phyloP scores from a whole-genome alignment of 2,797 vertebrate species.

The Acanthiza pusilla region DNA sequence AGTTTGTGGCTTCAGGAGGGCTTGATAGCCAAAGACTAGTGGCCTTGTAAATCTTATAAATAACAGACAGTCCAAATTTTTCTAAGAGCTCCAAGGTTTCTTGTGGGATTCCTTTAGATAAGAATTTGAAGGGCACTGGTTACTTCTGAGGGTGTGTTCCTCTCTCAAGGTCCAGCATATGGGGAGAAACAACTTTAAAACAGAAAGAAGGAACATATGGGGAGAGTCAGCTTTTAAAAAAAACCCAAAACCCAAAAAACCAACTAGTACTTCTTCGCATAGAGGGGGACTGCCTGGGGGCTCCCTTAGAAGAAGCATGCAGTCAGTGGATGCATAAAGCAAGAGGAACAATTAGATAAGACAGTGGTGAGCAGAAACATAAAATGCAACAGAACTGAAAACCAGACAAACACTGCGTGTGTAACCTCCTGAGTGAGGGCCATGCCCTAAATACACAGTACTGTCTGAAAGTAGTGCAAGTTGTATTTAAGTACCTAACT shows the following conservation, averaged over 20 bases:
- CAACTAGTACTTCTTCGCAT: background rate
- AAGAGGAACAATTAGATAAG: background rate
- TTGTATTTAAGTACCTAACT: background rate
- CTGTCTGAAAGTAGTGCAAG: background rate
- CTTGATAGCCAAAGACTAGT: conserved; percentile 47
- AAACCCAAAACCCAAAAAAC: background rate
- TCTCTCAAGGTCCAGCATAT: conserved; percentile 38
- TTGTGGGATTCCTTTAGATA: conserved; percentile 65
- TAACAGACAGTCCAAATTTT: conserved; percentile 55
- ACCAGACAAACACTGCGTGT: background rate
- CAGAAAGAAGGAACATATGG: background rate
- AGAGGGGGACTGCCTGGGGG: background rate
- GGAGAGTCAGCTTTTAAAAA: background rate
- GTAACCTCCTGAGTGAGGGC: background rate
- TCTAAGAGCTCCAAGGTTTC: conserved; percentile 66
- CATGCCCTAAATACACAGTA: background rate
- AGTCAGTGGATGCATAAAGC: background rate
- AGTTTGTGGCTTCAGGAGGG: background rate
- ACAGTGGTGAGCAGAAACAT: background rate
- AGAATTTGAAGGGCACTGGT: conserved; percentile 54
- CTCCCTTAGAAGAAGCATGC: background rate
- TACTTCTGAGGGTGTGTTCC: conserved; percentile 42
- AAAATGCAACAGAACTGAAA: background rate
- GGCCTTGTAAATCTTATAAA: conserved; percentile 66
- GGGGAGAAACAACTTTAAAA: background rate